These are phyloP conservation scores for Leucoma salicis DNA, from an alignment of 2,888 invertebrate species.

Conservation along the genomic window DNA sequence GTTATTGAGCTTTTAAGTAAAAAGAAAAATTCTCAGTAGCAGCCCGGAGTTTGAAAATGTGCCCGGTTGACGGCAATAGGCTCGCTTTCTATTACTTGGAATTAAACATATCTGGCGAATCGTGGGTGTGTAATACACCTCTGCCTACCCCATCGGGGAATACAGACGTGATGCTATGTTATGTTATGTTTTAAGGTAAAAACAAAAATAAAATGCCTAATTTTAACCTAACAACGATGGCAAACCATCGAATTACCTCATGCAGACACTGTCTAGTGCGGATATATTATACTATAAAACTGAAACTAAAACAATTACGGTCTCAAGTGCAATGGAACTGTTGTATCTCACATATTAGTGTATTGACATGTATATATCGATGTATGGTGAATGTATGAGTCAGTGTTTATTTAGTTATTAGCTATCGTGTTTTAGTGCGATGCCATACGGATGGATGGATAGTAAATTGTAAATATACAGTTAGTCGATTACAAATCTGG, in stretches of 20 bases:
- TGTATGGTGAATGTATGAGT: slow-evolving; percentile 59
- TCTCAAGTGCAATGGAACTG: slow-evolving; percentile 35
- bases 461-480: slow-evolving; percentile 35
- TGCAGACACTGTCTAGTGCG: slow-evolving; percentile 9
- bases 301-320: slow-evolving; percentile 10
- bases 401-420: slow-evolving; percentile 69
- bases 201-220: no score
- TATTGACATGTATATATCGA: slow-evolving; percentile 33
- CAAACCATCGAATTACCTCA: slow-evolving; percentile 1
- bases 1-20: no score
- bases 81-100: no score
- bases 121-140: no score
- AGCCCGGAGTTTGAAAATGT: no score
- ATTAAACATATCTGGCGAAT: no score
- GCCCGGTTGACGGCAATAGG: no score
- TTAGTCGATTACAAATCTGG: slow-evolving; percentile 6
- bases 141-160: no score
- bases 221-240: no score
- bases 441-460: slow-evolving; percentile 46
- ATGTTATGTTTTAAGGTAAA: no score
- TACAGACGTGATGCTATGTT: no score
- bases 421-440: slow-evolving; percentile 45
- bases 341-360: slow-evolving; percentile 24
- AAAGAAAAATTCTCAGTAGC: no score
- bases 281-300: slow-evolving; percentile 9